Evolutionary conservation across 1,140 invertebrate genomes (phyloP).

Genomic region (Lordiphosa mommai): DNA sequence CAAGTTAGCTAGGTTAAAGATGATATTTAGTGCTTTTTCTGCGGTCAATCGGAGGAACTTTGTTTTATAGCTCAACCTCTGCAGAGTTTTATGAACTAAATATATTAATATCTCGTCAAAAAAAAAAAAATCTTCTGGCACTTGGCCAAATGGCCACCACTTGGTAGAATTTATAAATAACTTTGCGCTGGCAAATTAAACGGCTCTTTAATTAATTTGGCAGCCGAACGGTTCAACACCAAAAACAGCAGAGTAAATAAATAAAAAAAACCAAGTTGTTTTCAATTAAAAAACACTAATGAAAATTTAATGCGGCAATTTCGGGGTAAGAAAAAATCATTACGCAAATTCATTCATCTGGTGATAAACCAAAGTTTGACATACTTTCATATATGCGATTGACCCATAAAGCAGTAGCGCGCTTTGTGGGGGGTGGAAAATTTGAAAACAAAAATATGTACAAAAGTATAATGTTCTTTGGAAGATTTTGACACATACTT

Average conservation of each 20-base stretch:
- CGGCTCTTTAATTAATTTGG: conserved; percentile 38
- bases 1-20: no score
- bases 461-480: conserved; percentile 26
- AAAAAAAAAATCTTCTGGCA: conserved; percentile 29
- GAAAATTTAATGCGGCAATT: conserved; percentile 26
- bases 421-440: not conserved
- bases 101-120: not conserved
- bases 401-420: conserved; percentile 17
- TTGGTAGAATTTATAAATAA: conserved; percentile 30
- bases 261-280: conserved; percentile 7
- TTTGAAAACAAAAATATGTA: conserved; percentile 17
- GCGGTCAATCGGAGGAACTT: not conserved
- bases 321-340: conserved; percentile 1
- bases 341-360: conserved; percentile 8
- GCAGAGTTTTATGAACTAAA: not conserved
- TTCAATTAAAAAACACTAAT: conserved; percentile 42
- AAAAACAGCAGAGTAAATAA: not conserved
- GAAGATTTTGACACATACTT: conserved; percentile 40
- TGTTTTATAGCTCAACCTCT: conserved; percentile 7
- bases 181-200: conserved; percentile 16
- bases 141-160: conserved; percentile 39
- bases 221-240: conserved; percentile 24
- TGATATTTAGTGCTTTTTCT: no score
- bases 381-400: conserved; percentile 22
- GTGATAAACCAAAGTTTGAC: conserved; percentile 34